Conservation (phyloP, 2,888 invertebrate species). For the Leucoptera coffeella region DNA sequence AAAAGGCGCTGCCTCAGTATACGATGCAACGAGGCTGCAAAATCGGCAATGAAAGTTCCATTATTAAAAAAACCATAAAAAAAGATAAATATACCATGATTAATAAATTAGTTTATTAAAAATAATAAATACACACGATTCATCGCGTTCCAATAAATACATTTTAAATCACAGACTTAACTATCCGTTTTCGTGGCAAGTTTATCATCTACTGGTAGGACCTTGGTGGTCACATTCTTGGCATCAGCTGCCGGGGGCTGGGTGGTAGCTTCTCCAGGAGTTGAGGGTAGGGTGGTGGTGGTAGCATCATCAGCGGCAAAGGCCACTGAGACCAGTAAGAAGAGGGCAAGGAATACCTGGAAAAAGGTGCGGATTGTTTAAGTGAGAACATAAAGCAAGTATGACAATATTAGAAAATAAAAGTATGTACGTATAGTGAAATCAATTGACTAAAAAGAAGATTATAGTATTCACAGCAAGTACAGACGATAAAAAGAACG, state of each 20-base stretch:
- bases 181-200: constrained; percentile 1
- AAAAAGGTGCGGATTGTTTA: not conserved
- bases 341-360: constrained; percentile 7
- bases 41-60: no score
- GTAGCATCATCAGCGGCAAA: constrained; percentile 6
- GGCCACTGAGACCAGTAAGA: constrained; percentile 7
- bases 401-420: not conserved
- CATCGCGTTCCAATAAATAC: not conserved
- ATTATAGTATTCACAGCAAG: no score
- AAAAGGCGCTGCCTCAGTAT: no score
- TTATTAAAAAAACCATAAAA: no score
- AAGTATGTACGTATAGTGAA: not conserved
- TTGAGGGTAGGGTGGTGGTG: constrained; percentile 5
- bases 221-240: not conserved
- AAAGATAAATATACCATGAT: not conserved
- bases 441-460: not conserved
- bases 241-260: constrained; percentile 1
- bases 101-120: not conserved
- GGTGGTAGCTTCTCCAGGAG: constrained; percentile 4
- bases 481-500: no score
- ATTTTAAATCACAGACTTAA: not conserved
- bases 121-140: not conserved
- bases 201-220: not conserved
- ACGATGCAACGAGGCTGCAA: no score
- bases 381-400: not conserved